Conservation (phyloP, 2,888 invertebrate genomes). For the Heliconius erato region DNA sequence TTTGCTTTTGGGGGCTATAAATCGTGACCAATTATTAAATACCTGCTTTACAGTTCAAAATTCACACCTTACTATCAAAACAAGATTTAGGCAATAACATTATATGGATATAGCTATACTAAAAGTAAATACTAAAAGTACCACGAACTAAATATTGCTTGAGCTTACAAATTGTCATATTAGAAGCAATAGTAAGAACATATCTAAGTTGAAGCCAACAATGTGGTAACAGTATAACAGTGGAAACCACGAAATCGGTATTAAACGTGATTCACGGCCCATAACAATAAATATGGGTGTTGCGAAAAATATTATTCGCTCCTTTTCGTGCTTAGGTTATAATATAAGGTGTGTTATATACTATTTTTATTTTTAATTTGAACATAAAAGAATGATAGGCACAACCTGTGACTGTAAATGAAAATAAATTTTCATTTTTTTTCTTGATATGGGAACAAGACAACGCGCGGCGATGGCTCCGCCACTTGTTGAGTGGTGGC, state of each 20-base stretch:
- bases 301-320: constrained; percentile 44
- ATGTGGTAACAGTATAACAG: constrained; percentile 27
- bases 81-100: constrained; percentile 1
- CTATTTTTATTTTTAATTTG: background rate
- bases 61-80: constrained; percentile 1
- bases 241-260: constrained; percentile 36
- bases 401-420: background rate
- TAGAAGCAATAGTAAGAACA: constrained; percentile 17
- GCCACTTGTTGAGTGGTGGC: too few relatives aligned
- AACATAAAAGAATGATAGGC: background rate
- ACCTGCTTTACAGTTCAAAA: background rate
- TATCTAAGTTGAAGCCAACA: constrained; percentile 4
- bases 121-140: constrained; percentile 10
- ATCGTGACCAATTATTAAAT: constrained; percentile 11
- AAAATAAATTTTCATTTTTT: too few relatives aligned
- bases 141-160: background rate
- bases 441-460: background rate
- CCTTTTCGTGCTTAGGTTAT: constrained; percentile 29
- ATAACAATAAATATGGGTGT: constrained; percentile 46
- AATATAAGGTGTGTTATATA: constrained; percentile 25
- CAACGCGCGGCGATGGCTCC: background rate
- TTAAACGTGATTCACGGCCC: constrained; percentile 47
- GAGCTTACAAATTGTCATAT: constrained; percentile 1
- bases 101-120: background rate
- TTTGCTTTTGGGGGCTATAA: background rate